These are phyloP conservation scores for Cantharis lateralis DNA, from an alignment of 2,888 invertebrate genomes.

Conservation along the genomic window DNA sequence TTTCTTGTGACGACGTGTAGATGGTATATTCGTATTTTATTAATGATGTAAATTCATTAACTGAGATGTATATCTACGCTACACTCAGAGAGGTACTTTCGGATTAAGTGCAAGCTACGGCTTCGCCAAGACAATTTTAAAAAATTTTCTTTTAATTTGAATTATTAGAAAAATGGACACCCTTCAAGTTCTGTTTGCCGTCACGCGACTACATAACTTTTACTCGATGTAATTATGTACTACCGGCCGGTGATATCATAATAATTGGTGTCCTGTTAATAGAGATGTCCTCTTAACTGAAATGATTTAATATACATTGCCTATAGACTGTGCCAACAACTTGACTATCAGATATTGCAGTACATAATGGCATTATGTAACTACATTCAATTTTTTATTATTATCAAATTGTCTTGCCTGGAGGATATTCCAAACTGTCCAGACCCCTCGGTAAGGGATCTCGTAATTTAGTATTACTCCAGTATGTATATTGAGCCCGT, in stretches of 20 bases:
- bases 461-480: too few species aligned
- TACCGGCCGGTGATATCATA: neutral
- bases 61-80: neutral
- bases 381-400: too few species aligned
- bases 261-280: neutral
- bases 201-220: constrained; percentile 2
- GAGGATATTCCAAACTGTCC: too few species aligned
- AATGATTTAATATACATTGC: too few species aligned
- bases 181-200: neutral
- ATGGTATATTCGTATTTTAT: constrained; percentile 15
- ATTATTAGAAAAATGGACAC: neutral
- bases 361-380: too few species aligned
- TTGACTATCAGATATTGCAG: neutral
- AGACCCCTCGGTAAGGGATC: too few species aligned
- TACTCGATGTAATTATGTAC: neutral
- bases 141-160: too few species aligned
- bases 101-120: neutral
- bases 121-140: neutral
- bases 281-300: neutral
- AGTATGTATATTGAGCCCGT: too few species aligned
- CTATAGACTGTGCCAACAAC: too few species aligned
- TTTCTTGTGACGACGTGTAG: constrained; percentile 20
- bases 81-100: neutral
- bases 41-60: constrained; percentile 16
- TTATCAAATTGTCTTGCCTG: too few species aligned